These are phyloP conservation scores for Heteractis magnifica DNA, from an alignment of 92 coral and sea anemone genomes.

Conservation along the genomic window DNA sequence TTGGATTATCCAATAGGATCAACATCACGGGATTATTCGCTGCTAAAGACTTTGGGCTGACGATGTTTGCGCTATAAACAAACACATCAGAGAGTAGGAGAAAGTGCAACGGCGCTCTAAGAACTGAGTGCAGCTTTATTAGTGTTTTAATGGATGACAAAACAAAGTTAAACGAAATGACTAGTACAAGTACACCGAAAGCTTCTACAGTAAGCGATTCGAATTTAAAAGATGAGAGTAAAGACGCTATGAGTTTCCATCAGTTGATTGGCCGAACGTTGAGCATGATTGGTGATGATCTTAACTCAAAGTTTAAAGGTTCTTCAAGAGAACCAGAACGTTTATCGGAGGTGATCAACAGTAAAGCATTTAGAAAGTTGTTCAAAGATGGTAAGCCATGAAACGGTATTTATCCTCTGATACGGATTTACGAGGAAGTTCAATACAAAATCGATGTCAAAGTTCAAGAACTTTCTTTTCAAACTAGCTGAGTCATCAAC, in stretches of 20 bases:
- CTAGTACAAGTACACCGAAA: not conserved
- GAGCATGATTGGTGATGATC: not conserved
- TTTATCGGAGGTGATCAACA: not conserved
- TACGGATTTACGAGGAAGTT: not conserved
- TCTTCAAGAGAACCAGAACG: not conserved
- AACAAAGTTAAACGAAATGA: too few relatives aligned
- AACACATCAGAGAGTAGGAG: not conserved
- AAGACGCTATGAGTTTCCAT: not conserved
- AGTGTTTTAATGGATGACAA: too few relatives aligned
- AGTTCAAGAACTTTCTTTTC: not conserved
- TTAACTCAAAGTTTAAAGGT: not conserved
- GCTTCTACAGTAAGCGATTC: not conserved
- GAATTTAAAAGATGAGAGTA: not conserved
- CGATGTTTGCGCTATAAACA: not conserved
- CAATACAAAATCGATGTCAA: not conserved
- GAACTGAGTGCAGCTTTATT: too few relatives aligned
- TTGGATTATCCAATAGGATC: not conserved
- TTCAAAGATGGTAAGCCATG: constrained; percentile 7
- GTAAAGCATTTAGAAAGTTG: not conserved
- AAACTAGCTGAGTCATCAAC: not conserved
- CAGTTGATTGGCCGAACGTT: not conserved
- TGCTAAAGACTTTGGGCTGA: not conserved
- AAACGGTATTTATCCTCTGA: not conserved
- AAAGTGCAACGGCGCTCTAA: not conserved
- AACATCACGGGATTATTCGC: not conserved